A percentile compares a stretch with the other conserved stretches of the same genome.
These are phyloP conservation scores for Volucella inanis DNA, from an alignment of 2,888 invertebrate species.

Conservation along the genomic window DNA sequence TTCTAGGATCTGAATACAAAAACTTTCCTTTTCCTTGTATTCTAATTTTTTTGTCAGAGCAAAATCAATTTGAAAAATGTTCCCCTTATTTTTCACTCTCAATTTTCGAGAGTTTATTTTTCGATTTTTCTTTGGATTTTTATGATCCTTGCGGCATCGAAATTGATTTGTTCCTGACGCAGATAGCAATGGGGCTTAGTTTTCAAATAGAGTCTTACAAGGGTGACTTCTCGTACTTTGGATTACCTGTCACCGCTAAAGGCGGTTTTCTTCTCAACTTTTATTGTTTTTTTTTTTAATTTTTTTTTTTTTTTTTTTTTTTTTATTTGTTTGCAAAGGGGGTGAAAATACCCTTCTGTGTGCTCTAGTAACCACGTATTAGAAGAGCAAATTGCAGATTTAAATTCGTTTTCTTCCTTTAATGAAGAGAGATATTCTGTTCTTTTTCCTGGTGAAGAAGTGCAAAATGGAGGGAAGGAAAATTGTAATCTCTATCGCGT, in stretches of 20 bases:
- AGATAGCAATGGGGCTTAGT: constrained; percentile 11
- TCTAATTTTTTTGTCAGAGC: background rate
- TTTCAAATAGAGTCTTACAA: constrained; percentile 18
- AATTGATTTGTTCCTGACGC: constrained; percentile 43
- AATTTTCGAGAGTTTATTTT: constrained; percentile 16
- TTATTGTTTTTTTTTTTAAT: background rate
- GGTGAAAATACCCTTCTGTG: background rate
- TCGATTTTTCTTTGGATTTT: constrained; percentile 28
- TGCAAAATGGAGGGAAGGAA: background rate
- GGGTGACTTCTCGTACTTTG: background rate
- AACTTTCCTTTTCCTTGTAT: too few relatives aligned
- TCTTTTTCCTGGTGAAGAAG: background rate
- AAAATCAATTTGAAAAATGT: constrained; percentile 45
- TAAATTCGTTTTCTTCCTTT: constrained; percentile 36
- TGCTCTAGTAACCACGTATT: constrained; percentile 21
- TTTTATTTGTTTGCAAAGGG: background rate
- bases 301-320: background rate
- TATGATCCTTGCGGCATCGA: constrained; percentile 34
- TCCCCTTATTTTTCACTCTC: constrained; percentile 9
- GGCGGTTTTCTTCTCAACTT: background rate
- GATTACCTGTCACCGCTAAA: background rate
- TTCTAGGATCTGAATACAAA: constrained; percentile 3
- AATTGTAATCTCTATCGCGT: background rate
- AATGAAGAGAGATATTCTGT: background rate
- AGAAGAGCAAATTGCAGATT: constrained; percentile 44